Conservation (phyloP, 1,140 invertebrate species). For the Pemphigus obesinymphae region DNA sequence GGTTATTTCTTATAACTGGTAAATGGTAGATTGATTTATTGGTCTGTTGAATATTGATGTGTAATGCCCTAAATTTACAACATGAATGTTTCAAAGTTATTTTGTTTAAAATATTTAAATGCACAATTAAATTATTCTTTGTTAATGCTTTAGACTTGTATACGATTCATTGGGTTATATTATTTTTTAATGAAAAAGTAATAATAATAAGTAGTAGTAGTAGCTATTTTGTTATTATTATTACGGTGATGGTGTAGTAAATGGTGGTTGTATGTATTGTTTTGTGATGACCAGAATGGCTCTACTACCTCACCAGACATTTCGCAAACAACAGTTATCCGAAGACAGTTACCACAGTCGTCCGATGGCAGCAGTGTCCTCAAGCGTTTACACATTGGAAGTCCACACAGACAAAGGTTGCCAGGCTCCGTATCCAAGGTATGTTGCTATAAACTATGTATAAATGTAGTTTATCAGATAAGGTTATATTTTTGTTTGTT, state of each 20-base stretch:
- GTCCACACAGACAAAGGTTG: slow-evolving; percentile 18
- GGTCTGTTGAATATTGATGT: background rate
- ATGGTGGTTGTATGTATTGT: slow-evolving; percentile 41
- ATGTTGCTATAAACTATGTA: background rate
- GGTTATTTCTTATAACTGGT: no score
- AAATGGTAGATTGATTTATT: background rate
- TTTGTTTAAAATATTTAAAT: background rate
- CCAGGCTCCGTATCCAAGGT: slow-evolving; percentile 20
- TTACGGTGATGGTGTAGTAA: slow-evolving; percentile 40
- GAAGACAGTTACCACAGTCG: slow-evolving; percentile 28
- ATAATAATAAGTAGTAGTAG: slow-evolving; percentile 29
- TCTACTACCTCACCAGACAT: slow-evolving; percentile 28
- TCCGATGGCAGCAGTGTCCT: slow-evolving; percentile 24
- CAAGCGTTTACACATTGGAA: slow-evolving; percentile 31
- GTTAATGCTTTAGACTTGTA: background rate
- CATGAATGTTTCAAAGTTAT: no score
- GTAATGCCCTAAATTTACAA: background rate
- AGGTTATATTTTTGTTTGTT: no score
- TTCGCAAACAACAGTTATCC: slow-evolving; percentile 27
- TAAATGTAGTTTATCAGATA: no score
- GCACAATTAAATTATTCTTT: background rate
- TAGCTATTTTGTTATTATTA: slow-evolving; percentile 35
- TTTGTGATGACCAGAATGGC: slow-evolving; percentile 42
- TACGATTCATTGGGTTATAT: background rate
- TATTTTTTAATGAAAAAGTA: slow-evolving; percentile 5